These are phyloP conservation scores for Bos javanicus DNA, from an alignment of 2,113 vertebrate genomes.

Conservation along the genomic window DNA sequence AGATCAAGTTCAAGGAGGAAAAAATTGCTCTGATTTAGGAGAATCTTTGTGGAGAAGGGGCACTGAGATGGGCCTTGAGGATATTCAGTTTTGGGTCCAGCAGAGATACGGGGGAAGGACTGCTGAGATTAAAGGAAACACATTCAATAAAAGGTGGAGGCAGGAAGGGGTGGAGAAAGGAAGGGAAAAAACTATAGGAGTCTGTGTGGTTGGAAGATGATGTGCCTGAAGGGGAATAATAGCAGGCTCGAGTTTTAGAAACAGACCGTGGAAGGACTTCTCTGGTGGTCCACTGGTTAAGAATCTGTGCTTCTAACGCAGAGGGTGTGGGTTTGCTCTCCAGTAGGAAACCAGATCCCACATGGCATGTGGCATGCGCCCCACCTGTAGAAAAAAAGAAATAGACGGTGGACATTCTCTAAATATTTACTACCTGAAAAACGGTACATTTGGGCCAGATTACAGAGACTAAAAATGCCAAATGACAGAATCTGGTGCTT, in stretches of 20 bases:
- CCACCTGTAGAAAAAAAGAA: background rate
- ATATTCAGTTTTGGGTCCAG: background rate
- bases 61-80: background rate
- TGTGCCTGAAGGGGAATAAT: too few relatives aligned
- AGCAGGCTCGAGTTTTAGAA: background rate
- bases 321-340: background rate
- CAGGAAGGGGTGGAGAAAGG: background rate
- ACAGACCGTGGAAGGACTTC: background rate
- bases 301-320: background rate
- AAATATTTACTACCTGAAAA: background rate
- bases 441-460: background rate
- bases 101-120: too few relatives aligned
- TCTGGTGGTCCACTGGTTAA: background rate
- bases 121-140: background rate
- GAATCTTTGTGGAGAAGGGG: background rate
- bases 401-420: background rate
- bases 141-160: background rate
- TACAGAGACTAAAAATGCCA: background rate
- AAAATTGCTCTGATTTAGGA: background rate
- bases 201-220: too few relatives aligned
- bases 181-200: background rate
- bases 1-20: background rate
- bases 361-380: background rate
- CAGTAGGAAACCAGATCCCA: background rate
- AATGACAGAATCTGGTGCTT: background rate